Evolutionary conservation across 1,140 invertebrate species (phyloP).

Genomic region (Dufourea novaeangliae): DNA sequence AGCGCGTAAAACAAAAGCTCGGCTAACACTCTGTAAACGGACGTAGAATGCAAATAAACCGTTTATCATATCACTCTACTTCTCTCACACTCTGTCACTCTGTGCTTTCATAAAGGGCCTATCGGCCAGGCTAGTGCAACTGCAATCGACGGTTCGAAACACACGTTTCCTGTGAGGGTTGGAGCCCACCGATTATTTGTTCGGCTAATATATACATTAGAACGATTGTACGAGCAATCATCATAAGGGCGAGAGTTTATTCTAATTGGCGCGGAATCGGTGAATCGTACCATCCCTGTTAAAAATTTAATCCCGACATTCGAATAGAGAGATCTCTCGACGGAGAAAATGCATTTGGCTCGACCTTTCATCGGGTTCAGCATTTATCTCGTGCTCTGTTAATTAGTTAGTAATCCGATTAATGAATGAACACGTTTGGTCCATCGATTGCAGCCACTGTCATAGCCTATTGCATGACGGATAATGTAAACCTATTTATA

Average conservation of each 20-base stretch:
- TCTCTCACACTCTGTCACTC: constrained; percentile 37
- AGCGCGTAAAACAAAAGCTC: constrained; percentile 58
- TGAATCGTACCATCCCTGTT: constrained; percentile 9
- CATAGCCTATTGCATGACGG: constrained; percentile 11
- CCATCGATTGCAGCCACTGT: constrained; percentile 16
- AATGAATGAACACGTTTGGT: background rate
- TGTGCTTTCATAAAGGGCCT: constrained; percentile 31
- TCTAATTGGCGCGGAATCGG: constrained; percentile 21
- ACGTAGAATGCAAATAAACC: constrained; percentile 65
- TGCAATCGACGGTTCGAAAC: constrained; percentile 16
- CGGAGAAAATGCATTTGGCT: background rate
- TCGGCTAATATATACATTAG: constrained; percentile 29
- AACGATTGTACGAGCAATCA: background rate
- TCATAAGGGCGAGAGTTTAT: background rate
- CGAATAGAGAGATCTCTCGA: background rate
- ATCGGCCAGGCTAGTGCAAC: constrained; percentile 3
- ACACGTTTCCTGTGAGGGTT: constrained; percentile 7
- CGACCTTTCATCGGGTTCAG: background rate
- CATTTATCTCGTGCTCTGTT: background rate
- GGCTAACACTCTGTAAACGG: constrained; percentile 62
- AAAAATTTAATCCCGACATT: constrained; percentile 10
- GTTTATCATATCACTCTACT: constrained; percentile 52
- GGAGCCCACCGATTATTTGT: constrained; percentile 12
- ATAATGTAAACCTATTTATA: constrained; percentile 2
- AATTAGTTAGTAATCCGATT: constrained; percentile 20